A percentile compares a stretch with the other conserved stretches of the same genome.
Conservation (phyloP, 2,797 vertebrate species). For the Erpetoichthys calabaricus region DNA sequence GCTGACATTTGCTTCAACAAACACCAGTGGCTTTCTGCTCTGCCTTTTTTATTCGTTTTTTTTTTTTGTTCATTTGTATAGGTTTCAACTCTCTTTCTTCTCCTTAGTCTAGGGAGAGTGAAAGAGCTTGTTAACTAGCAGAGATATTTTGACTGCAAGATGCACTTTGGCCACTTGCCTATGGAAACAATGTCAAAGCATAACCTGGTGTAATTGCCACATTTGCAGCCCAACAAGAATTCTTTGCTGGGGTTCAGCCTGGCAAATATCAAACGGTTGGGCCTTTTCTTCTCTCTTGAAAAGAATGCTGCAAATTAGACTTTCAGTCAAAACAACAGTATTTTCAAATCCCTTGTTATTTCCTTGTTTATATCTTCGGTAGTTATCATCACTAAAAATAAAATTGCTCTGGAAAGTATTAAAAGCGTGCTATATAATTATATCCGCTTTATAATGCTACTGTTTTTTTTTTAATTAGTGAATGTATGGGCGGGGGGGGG, state of each 20-base stretch:
- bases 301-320: conserved; percentile 80
- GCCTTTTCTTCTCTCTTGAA: conserved; percentile 56
- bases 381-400: conserved; percentile 55
- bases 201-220: conserved; percentile 97
- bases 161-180: conserved; percentile 91
- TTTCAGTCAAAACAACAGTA: conserved; percentile 65
- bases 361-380: conserved; percentile 49
- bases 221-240: conserved; percentile 83
- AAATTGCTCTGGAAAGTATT: conserved; percentile 43
- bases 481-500: background rate
- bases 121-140: conserved; percentile 95
- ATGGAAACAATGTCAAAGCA: conserved; percentile 91
- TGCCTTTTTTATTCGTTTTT: conserved; percentile 39
- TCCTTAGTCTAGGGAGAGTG: conserved; percentile 61
- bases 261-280: conserved; percentile 85
- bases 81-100: conserved; percentile 74
- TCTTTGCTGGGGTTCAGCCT: conserved; percentile 69
- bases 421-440: conserved; percentile 26
- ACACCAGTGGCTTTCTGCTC: conserved; percentile 58
- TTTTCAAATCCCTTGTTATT: conserved; percentile 43
- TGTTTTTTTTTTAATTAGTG: background rate
- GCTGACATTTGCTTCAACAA: conserved; percentile 72
- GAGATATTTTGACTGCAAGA: conserved; percentile 85
- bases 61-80: conserved; percentile 65
- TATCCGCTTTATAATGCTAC: too few species aligned